Evolutionary conservation across 2,113 vertebrate species (phyloP).

Genomic region (Perognathus longimembris): DNA sequence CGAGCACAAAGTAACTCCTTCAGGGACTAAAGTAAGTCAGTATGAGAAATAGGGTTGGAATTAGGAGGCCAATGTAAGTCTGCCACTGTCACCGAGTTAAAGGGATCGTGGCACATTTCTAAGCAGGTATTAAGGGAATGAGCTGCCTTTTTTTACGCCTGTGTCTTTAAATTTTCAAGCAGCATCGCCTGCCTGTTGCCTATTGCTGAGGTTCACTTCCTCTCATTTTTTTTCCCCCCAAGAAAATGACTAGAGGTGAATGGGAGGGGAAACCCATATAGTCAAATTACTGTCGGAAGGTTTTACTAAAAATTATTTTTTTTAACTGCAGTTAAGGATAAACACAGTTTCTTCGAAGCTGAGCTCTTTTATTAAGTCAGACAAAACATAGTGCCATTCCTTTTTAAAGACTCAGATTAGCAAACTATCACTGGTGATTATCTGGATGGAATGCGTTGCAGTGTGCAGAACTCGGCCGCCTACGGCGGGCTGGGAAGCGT

Average conservation of each 20-base stretch:
- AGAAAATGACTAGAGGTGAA: conserved; percentile 67
- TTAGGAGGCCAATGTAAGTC: background rate
- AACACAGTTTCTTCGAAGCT: conserved; percentile 62
- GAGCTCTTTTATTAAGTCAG: conserved; percentile 68
- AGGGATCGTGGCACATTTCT: background rate
- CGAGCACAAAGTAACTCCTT: background rate
- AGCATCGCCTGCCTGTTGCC: background rate
- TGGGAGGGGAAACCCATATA: conserved; percentile 32
- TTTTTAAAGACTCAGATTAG: conserved; percentile 59
- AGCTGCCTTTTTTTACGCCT: background rate
- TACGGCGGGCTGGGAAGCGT: background rate
- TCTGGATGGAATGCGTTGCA: background rate
- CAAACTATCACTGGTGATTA: background rate
- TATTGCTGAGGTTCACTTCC: conserved; percentile 1
- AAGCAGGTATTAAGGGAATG: background rate
- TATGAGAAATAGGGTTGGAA: background rate
- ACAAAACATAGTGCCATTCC: conserved; percentile 62
- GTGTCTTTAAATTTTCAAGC: conserved; percentile 71
- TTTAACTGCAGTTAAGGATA: conserved; percentile 65
- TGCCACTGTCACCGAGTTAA: background rate
- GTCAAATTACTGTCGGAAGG: conserved; percentile 69
- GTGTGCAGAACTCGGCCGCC: background rate
- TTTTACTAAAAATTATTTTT: conserved; percentile 61
- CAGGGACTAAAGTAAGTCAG: conserved; percentile 1
- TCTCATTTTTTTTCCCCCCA: conserved; percentile 18